Base-by-base conservation (phyloP, 2,113 vertebrate species). In the Mormyrus lacerda region DNA sequence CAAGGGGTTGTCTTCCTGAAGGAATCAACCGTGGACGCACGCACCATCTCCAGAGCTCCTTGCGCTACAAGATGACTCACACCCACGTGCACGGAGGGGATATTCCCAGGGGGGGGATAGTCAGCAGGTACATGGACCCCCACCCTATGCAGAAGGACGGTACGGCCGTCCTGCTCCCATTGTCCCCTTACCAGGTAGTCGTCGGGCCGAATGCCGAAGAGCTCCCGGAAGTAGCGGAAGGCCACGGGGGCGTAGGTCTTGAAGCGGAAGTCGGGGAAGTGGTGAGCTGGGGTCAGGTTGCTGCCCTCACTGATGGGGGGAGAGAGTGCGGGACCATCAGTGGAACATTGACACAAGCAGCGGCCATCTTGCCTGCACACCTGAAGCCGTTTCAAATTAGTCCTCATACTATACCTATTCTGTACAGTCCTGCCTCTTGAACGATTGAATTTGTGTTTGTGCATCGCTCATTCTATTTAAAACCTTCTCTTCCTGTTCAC, bases 221-320 rank as follows among this genome's bases (percentile, higher is more conserved):
- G 97, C 88, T 99, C 98, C 93, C 98, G 96, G 95, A 99, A 99
- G 94, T 99, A 99, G n/a, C 98, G 97, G 91, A 99, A 99, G 92
- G 98, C 98, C 58, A 99, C 97, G 0, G 98, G 98, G 9, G 98
- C 98, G 0, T 99, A 99, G 0, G 98, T 99, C 95, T 99, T 99
- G 94, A 99, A 99, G 89, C 98, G 96, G 96, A 99, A 99, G 96
- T 99, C 98, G 0, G 98, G 98, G 61, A 97, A 99, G 92, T 99
- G 98, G 93, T 99, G 98, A 31, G 98, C 98, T 0, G 98, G 98
- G 58, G 98, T 99, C 91, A 99, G 97, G 90, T 99, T 99, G 92
- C 98, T 99, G 73, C 98, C 98, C 95, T 99, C 98, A 0, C 98
- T 99, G 92, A 21, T 93, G 89, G 39, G 87, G 85, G 89, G 89